Evolutionary conservation across 1,140 invertebrate genomes (phyloP), one percentile per base, ranked within the genome.

Genomic region (Harlomillsia oculata): DNA sequence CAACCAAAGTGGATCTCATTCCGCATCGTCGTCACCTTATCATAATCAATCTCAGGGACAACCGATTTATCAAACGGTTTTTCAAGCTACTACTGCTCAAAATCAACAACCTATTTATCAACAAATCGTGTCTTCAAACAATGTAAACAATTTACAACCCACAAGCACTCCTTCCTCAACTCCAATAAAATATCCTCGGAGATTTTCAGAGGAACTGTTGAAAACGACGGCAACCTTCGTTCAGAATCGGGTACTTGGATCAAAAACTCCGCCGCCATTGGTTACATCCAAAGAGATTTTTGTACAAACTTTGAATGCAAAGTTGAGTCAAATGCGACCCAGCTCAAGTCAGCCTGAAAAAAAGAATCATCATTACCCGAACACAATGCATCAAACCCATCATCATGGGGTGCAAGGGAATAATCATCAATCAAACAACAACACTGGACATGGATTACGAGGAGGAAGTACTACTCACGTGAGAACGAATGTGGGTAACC

Each of bases 21-120:
- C 18, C 25, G 21, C 5, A 56, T 25, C 5, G n/a, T n/a, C n/a
- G n/a, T n/a, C n/a, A n/a, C 32, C 32, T n/a, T 41, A 56, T 51
- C 62, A 44, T 16, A 55, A 59, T n/a, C 65, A 67, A 53, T 78
- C 74, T 53, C 48, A 76, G 53, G 48, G 53, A 23, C 57, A 59
- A 21, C 52, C 26, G 3, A 59, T 48, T 48, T 46, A 53, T 40
- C 52, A 54, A 30, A 30, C 40, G 36, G 30, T 54, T 34, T 54
- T 39, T 30, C 53, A 55, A 36, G 40, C 28, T 28, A 21, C 34
- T 5, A 23, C 20, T 16, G 4, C 45, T 4, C 8, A 21, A 23
- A 44, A 44, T 28, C n/a, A n/a, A n/a, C 48, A 50, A 9, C 53
- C 53, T 2, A 56, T 56, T 40, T 59, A 58, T 40, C 60, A 62